A percentile compares a stretch with the other conserved stretches of the same genome.
Evolutionary conservation across 2,888 invertebrate genomes (phyloP).

Genomic region (Ferrisia virgata): DNA sequence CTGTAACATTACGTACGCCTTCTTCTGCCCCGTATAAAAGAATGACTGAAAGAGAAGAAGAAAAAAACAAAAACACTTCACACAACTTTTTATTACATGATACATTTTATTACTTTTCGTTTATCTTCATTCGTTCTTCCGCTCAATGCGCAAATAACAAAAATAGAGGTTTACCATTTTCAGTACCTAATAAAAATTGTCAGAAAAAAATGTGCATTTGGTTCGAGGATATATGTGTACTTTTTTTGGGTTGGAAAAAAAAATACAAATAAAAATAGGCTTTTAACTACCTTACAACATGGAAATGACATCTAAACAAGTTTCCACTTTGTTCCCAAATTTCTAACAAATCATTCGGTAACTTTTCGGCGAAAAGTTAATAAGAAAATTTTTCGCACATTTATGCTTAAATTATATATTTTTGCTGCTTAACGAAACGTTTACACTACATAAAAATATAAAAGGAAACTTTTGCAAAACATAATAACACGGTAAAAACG

Average conservation of each 20-base stretch:
- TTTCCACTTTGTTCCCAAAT: background rate
- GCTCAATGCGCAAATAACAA: background rate
- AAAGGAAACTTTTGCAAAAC: background rate
- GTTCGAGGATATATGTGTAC: background rate
- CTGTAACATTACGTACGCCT: background rate
- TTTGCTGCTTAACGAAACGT: background rate
- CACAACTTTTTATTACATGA: constrained; percentile 15
- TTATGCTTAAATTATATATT: constrained; percentile 28
- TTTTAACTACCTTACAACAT: background rate
- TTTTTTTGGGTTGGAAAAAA: background rate
- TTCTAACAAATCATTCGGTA: background rate
- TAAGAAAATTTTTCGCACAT: constrained; percentile 2
- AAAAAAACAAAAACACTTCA: background rate
- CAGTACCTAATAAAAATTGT: background rate
- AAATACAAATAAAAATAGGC: background rate
- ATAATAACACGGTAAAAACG: constrained; percentile 23
- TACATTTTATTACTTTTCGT: background rate
- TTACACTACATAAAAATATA: constrained; percentile 25
- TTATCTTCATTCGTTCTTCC: background rate
- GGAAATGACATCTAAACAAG: constrained; percentile 14
- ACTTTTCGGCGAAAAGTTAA: constrained; percentile 3
- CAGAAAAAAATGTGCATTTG: background rate
- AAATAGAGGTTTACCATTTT: background rate
- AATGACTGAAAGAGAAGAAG: background rate
- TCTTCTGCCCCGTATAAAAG: background rate